A percentile compares a stretch with the other conserved stretches of the same genome.
Conservation (phyloP, 92 coral and sea anemone species). For the Desmophyllum pertusum region DNA sequence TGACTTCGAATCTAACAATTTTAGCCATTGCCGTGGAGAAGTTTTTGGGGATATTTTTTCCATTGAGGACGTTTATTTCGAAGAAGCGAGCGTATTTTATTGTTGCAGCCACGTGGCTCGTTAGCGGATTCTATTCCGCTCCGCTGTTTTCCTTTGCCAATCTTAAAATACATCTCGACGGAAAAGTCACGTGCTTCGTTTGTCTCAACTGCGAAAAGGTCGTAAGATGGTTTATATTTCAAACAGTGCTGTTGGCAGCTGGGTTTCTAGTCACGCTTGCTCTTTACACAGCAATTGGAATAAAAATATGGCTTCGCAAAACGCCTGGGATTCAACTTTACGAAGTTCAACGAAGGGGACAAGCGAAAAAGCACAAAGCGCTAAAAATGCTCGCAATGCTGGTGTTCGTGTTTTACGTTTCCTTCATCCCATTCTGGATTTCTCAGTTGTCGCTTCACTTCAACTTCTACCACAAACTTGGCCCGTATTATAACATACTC, state of each 20-base stretch:
- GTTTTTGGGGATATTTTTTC: slow-evolving; percentile 25
- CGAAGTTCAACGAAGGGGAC: not conserved
- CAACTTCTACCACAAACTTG: slow-evolving; percentile 14
- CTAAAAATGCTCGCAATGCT: slow-evolving; percentile 33
- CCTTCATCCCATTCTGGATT: slow-evolving; percentile 33
- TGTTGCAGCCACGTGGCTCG: slow-evolving; percentile 31
- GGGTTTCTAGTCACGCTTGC: slow-evolving; percentile 1
- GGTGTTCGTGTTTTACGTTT: slow-evolving; percentile 29
- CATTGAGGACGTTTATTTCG: slow-evolving; percentile 25
- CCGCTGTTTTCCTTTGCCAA: slow-evolving; percentile 27
- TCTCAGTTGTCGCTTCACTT: slow-evolving; percentile 20
- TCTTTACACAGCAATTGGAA: slow-evolving; percentile 17
- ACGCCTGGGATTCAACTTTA: slow-evolving; percentile 21
- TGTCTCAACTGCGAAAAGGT: slow-evolving; percentile 4
- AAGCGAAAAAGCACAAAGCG: slow-evolving; percentile 7
- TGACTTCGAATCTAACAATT: slow-evolving; percentile 33
- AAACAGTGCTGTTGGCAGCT: slow-evolving; percentile 12
- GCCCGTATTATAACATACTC: not conserved
- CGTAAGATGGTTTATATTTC: slow-evolving; percentile 26
- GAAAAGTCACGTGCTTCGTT: not conserved
- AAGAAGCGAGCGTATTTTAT: slow-evolving; percentile 21
- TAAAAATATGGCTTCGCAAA: slow-evolving; percentile 29
- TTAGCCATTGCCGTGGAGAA: slow-evolving; percentile 32
- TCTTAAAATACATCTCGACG: not conserved
- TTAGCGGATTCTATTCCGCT: slow-evolving; percentile 10